Base-by-base conservation (phyloP, 2,888 invertebrate species). In the Linnaemya tessellans region DNA sequence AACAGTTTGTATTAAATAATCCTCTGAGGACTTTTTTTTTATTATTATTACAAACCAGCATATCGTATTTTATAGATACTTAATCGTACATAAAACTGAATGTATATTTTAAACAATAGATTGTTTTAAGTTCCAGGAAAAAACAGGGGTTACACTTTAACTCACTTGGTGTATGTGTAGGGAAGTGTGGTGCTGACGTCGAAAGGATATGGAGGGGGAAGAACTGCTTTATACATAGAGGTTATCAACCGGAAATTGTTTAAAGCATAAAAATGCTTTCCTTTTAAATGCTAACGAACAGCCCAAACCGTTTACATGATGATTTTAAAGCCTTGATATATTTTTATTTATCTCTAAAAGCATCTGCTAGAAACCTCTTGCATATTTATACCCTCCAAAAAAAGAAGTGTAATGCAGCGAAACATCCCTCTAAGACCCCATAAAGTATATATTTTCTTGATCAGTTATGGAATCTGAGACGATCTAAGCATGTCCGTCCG, bases 211-310 rank as follows among this genome's bases (percentile, higher is more conserved):
- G 13, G 8, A 15, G 8, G 18, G 10, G 15, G 35, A 38, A 35
- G 51, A 22, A 7, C 7, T 38, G 38, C 20, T 15, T n/a, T n/a
- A n/a, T n/a, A 5, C 3, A 41, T 38, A 68, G 38, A 68, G 68
- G 54, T 68, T 68, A 54, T 18, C 38, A 41, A 68, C 68, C 54
- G 68, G 38, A 54, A 60, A 60, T 38, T 35, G 35, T 18, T 58
- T 30, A 22, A 25, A 25, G 8, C 51, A 3, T 3, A 41, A 1
- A 41, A 2, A 30, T 30, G 30, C 30, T 3, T 30, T 30, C 30
- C 30, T 30, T 30, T 30, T 41, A 41, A 11, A 41, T 41, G 41
- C 11, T 2, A 13, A 5, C 38, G 1, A 35, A 35, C 3, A 35
- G 35, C 8, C 3, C 35, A 35, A 35, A n/a, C n/a, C n/a, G n/a